Evolutionary conservation across 2,113 vertebrate genomes (phyloP).

Genomic region (Bujurquina vittata): DNA sequence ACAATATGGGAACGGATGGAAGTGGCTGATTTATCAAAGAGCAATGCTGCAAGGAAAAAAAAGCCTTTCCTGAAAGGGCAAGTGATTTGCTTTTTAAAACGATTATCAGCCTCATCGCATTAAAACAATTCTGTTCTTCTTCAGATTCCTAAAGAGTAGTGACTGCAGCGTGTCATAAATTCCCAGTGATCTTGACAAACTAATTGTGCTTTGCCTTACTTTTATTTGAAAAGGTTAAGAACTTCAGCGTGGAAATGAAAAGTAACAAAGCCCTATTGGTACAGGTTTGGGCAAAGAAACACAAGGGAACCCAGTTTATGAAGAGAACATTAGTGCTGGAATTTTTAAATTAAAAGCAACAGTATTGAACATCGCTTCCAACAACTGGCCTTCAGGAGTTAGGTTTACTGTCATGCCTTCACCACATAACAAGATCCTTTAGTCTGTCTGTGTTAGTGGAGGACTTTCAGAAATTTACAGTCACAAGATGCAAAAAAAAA

Average conservation of each 20-base stretch:
- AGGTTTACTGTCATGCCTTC: not conserved
- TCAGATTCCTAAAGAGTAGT: not conserved
- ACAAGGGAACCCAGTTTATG: not conserved
- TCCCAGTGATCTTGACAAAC: not conserved
- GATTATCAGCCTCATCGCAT: not conserved
- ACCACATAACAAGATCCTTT: not conserved
- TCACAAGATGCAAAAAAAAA: not conserved
- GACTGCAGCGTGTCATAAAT: not conserved
- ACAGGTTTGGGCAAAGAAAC: not conserved
- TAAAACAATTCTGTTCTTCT: not conserved
- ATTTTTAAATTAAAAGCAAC: not conserved
- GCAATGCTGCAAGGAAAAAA: slow-evolving; percentile 7
- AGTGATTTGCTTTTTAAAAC: not conserved
- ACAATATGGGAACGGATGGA: not conserved
- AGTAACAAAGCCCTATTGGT: not conserved
- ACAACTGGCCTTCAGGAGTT: not conserved
- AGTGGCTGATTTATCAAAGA: slow-evolving; percentile 23
- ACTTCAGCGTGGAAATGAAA: not conserved
- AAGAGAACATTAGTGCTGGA: not conserved
- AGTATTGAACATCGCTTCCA: not conserved
- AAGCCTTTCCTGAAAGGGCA: not conserved
- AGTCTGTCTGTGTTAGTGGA: not conserved
- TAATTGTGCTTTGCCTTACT: not conserved
- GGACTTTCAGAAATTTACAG: not conserved
- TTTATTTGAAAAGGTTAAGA: slow-evolving; percentile 4